These are phyloP conservation scores for Ophraella communa DNA, from an alignment of 2,888 invertebrate genomes.

Conservation along the genomic window DNA sequence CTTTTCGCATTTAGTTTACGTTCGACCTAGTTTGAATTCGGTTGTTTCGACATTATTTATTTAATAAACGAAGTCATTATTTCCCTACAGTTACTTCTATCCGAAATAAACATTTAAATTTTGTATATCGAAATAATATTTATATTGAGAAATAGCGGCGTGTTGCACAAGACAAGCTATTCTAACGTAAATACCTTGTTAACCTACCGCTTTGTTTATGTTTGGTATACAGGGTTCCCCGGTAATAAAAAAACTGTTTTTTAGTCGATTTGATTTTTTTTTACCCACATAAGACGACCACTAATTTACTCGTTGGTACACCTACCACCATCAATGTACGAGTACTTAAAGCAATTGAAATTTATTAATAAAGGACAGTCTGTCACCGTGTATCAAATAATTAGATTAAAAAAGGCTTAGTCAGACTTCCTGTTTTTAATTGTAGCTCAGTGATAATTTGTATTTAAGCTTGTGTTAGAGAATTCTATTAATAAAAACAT, in stretches of 20 bases:
- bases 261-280: too few relatives aligned
- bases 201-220: too few relatives aligned
- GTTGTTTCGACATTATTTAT: constrained; percentile 8
- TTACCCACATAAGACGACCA: background rate
- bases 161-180: background rate
- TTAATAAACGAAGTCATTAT: constrained; percentile 12
- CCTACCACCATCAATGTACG: background rate
- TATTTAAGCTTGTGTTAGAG: too few relatives aligned
- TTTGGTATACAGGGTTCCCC: too few relatives aligned
- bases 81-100: constrained; percentile 6
- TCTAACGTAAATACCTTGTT: too few relatives aligned
- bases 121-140: background rate
- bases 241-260: too few relatives aligned
- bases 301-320: too few relatives aligned
- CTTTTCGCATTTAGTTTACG: constrained; percentile 6
- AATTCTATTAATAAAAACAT: too few relatives aligned
- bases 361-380: background rate
- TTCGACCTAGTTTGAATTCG: constrained; percentile 10
- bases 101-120: constrained; percentile 11
- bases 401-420: constrained; percentile 12
- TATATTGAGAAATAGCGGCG: constrained; percentile 4
- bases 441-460: too few relatives aligned
- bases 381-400: background rate
- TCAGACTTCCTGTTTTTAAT: constrained; percentile 24
- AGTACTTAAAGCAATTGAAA: background rate